These are phyloP conservation scores for Caenorhabditis imperialis DNA, from an alignment of 2,888 invertebrate genomes.

Conservation along the genomic window DNA sequence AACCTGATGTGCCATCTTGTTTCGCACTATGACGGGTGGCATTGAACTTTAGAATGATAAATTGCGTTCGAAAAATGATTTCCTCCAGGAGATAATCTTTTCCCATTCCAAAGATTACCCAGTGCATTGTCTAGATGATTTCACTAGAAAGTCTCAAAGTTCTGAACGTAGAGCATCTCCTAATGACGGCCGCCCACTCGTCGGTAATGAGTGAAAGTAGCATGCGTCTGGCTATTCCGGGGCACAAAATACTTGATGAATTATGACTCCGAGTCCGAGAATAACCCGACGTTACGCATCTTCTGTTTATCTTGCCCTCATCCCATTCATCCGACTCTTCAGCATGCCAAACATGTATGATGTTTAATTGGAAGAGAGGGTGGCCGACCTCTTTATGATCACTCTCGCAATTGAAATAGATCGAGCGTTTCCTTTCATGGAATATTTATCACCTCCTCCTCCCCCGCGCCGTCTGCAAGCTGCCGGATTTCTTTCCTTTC, in stretches of 20 bases:
- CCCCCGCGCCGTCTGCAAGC: background rate
- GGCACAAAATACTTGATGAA: conserved; percentile 38
- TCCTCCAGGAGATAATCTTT: too few relatives aligned
- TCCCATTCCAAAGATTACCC: background rate
- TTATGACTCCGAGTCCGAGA: conserved; percentile 36
- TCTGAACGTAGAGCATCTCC: background rate
- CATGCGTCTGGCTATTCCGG: background rate
- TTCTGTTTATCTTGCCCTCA: conserved; percentile 3
- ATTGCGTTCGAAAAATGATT: too few relatives aligned
- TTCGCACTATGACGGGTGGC: too few relatives aligned
- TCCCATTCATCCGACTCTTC: too few relatives aligned
- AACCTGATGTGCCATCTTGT: too few relatives aligned
- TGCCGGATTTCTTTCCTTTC: conserved; percentile 5
- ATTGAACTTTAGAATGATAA: too few relatives aligned
- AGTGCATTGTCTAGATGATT: too few relatives aligned
- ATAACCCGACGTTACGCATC: conserved; percentile 10
- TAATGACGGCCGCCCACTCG: conserved; percentile 20
- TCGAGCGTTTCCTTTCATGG: conserved; percentile 9
- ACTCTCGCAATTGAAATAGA: too few relatives aligned
- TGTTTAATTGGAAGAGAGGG: too few relatives aligned
- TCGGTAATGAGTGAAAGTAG: conserved; percentile 18
- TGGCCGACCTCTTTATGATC: too few relatives aligned
- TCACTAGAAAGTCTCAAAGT: too few relatives aligned
- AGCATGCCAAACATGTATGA: too few relatives aligned
- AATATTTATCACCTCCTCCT: conserved; percentile 36